phyloP scores from a whole-genome alignment of 2,888 invertebrate genomes.

The Linnaemya tessellans region DNA sequence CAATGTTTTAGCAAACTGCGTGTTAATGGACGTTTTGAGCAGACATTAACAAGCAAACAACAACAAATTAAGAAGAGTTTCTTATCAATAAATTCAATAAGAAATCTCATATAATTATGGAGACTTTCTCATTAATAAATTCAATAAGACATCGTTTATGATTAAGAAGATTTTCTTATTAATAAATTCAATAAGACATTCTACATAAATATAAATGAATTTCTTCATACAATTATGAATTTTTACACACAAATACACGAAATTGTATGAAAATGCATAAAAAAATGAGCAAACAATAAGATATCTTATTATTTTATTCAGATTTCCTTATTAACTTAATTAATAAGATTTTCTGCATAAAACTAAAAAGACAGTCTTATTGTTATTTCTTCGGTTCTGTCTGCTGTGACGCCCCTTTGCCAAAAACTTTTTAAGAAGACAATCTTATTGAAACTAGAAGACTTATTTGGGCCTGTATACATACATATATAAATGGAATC shows the following conservation, averaged over 20 bases:
- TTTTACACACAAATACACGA: conserved; percentile 37
- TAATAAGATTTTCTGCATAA: conserved; percentile 41
- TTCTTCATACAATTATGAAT: conserved; percentile 37
- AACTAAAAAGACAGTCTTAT: conserved; percentile 41
- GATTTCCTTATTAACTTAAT: conserved; percentile 21
- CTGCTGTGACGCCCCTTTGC: conserved; percentile 34
- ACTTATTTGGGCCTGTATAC: conserved; percentile 43
- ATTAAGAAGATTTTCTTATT: conserved; percentile 44
- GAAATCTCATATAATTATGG: conserved; percentile 29
- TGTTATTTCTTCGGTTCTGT: conserved; percentile 37
- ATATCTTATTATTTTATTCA: conserved; percentile 44
- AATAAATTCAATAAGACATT: conserved; percentile 39
- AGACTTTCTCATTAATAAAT: conserved; percentile 42
- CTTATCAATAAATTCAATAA: conserved; percentile 30
- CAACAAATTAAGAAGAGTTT: conserved; percentile 2
- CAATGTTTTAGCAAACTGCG: too few species aligned
- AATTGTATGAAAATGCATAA: conserved; percentile 39
- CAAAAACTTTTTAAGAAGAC: conserved; percentile 50
- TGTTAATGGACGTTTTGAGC: too few species aligned
- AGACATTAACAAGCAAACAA: too few species aligned
- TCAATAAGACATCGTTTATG: conserved; percentile 34
- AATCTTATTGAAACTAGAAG: conserved; percentile 49
- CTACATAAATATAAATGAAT: conserved; percentile 30
- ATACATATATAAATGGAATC: too few species aligned
- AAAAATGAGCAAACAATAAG: conserved; percentile 44